Evolutionary conservation across 2,888 invertebrate species (phyloP), one percentile per base, ranked within the genome.

Genomic region (Branchipolynoe longqiensis): DNA sequence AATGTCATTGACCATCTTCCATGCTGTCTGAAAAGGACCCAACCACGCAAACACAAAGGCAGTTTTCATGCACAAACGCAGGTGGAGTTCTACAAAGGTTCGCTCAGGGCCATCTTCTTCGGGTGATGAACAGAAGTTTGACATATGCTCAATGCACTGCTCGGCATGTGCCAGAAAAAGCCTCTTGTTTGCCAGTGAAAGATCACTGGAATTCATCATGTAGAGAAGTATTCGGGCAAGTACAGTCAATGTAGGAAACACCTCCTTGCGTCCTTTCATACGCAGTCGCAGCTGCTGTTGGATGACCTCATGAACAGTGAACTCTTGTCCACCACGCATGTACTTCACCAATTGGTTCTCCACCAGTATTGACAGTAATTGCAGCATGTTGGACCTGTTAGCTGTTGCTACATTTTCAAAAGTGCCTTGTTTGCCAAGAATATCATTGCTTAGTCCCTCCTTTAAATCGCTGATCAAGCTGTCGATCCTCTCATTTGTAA

Each of bases 301-400:
- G 4, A 78, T 41, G 28, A 78, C 78, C 78, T 78, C 78, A n/a
- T 78, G 78, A 3, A 78, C 78, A 4, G 78, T 78, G 48, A 78
- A 78, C 54, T 78, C 78, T 1, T 6, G 14, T 41, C 14, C 74
- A 14, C 48, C 48, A 0, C 78, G 78, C 1, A 8, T 2, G 48
- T 25, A 78, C 48, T 78, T 78, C 3, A 78, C 78, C 28, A 78
- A 22, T 28, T 78, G 78, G 28, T 48, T 78, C 31, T 78, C 28
- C 0, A 31, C 54, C 0, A 48, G 78, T 1, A 41, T 18, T 2
- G 3, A 3, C 31, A 78, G 48, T 28, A 78, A 48, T 28, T 48
- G 12, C 31, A 25, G 28, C 25, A 78, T 33, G 18, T 0, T 12
- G 28, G 1, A 25, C 25, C 31, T 25, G 0, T 48, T 48, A 12